Percentiles rank a stretch among this genome's conserved stretches.
Conservation (phyloP, 2,888 invertebrate species). For the Thymelicus lineola region DNA sequence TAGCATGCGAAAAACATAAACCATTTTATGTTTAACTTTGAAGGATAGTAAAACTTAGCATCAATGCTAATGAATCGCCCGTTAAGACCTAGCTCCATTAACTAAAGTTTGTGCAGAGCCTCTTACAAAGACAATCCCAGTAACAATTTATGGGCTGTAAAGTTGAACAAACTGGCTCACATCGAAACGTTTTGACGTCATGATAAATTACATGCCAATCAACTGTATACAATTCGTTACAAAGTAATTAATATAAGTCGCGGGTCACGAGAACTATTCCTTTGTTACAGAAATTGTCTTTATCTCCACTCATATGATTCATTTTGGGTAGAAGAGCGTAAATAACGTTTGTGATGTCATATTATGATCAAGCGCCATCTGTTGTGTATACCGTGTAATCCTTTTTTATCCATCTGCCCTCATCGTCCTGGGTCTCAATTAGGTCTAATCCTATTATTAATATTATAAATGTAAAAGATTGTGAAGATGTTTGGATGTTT, state of each 20-base stretch:
- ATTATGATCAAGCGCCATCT: neutral
- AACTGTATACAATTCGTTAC: neutral
- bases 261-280: conserved; percentile 3
- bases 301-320: conserved; percentile 5
- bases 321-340: conserved; percentile 1
- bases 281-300: neutral
- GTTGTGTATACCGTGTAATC: neutral
- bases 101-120: too few relatives aligned
- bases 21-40: too few relatives aligned
- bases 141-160: neutral
- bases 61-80: too few relatives aligned
- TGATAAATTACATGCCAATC: neutral
- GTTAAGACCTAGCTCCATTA: too few relatives aligned
- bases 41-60: too few relatives aligned
- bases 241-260: conserved; percentile 1
- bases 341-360: neutral
- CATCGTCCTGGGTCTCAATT: too few relatives aligned
- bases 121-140: too few relatives aligned
- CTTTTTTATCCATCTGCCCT: too few relatives aligned
- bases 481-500: too few relatives aligned
- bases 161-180: neutral
- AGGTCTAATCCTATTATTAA: too few relatives aligned
- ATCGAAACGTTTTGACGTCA: neutral
- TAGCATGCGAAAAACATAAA: too few relatives aligned
- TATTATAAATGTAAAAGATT: too few relatives aligned